phyloP scores from a whole-genome alignment of 2,797 vertebrate species.

The Oreochromis mossambicus region DNA sequence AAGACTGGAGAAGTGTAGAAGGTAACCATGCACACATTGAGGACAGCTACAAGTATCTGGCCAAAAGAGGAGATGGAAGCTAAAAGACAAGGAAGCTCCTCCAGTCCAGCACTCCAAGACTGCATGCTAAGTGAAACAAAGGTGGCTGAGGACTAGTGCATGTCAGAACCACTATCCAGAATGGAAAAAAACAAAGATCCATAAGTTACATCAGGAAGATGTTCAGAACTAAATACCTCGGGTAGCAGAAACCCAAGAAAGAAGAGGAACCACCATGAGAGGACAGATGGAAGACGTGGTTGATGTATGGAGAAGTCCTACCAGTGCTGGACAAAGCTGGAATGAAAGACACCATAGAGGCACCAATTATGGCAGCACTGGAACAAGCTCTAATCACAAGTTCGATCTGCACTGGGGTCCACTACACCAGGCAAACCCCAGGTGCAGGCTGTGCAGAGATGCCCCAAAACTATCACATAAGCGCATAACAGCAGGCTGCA shows the following conservation, averaged over 20 bases:
- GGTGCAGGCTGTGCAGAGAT: not conserved
- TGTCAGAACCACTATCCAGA: not conserved
- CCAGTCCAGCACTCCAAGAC: not conserved
- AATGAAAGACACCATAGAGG: not conserved
- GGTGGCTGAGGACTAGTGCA: not conserved
- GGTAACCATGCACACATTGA: not conserved
- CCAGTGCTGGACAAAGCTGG: fast-evolving
- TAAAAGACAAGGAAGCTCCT: not conserved
- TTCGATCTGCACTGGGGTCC: not conserved
- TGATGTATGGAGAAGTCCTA: not conserved
- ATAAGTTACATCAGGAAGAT: not conserved
- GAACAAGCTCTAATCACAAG: fast-evolving
- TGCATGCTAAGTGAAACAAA: not conserved
- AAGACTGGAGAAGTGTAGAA: not conserved
- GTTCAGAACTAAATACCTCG: fast-evolving
- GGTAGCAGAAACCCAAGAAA: not conserved
- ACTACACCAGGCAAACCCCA: not conserved
- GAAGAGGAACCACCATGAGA: not conserved
- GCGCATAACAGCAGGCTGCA: not conserved
- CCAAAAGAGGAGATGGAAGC: not conserved
- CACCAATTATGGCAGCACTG: not conserved
- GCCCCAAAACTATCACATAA: not conserved
- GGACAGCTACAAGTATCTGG: not conserved
- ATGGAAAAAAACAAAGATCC: not conserved
- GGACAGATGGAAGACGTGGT: not conserved